phyloP scores from a whole-genome alignment of 2,797 vertebrate species.

The Steatocranus sp. region DNA sequence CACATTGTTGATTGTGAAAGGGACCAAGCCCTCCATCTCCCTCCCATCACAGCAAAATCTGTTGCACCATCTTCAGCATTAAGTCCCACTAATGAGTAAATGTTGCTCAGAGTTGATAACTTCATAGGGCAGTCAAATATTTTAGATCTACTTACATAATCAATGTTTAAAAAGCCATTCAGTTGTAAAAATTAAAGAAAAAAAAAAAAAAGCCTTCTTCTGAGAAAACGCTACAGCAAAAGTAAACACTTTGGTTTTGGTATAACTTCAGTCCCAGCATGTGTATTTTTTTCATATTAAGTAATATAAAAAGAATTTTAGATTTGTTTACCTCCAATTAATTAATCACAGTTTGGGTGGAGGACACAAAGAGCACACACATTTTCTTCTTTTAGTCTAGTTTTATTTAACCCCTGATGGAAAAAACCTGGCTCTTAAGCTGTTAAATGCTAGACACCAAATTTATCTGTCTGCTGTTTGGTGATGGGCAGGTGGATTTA shows the following conservation, averaged over 20 bases:
- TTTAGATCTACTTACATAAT: not conserved
- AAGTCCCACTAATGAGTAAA: not conserved
- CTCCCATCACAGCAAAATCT: not conserved
- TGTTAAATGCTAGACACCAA: not conserved
- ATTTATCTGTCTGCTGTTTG: not conserved
- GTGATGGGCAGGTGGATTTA: not conserved
- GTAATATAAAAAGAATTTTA: not conserved
- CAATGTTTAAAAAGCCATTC: not conserved
- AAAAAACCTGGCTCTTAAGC: not conserved
- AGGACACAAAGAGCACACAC: not conserved
- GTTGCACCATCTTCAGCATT: not conserved
- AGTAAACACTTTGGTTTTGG: not conserved
- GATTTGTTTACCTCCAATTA: not conserved
- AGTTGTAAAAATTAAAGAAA: not conserved
- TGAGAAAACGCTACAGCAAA: not conserved
- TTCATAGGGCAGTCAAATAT: not conserved
- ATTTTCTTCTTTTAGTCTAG: not conserved
- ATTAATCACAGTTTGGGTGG: not conserved
- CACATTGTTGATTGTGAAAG: not conserved
- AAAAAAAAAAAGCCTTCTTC: not conserved
- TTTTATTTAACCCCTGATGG: not conserved
- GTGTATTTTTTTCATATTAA: not conserved
- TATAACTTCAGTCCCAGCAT: not conserved
- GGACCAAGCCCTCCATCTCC: accelerated
- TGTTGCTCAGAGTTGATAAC: not conserved